Conservation (phyloP, 35 echinoderm and acorn worm genomes). For the Eucidaris tribuloides region DNA sequence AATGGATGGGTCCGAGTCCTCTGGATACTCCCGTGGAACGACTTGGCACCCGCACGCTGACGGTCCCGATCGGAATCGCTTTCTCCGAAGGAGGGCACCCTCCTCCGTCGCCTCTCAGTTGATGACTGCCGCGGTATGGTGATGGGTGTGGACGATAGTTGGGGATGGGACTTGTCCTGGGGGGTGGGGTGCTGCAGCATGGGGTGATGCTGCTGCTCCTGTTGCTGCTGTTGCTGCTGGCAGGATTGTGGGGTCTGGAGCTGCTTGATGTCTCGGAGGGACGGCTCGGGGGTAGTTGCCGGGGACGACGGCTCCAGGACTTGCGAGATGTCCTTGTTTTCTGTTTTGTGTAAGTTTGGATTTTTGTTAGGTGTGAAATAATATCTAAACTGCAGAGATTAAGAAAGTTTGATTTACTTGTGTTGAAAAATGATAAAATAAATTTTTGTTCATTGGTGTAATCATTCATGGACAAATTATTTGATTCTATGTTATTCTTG, state of each 20-base stretch:
- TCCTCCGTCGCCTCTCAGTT: not conserved
- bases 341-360: no score
- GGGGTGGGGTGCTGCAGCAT: not conserved
- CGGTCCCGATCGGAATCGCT: no score
- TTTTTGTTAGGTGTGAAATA: no score
- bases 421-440: no score
- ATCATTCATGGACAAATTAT: no score
- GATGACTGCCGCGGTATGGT: not conserved
- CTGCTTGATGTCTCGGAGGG: slow-evolving; percentile 13
- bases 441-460: no score
- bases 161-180: not conserved
- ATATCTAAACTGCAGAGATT: no score
- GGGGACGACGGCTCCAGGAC: slow-evolving; percentile 5
- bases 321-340: not conserved
- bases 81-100: no score
- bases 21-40: slow-evolving; percentile 20
- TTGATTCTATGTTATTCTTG: no score
- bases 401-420: no score
- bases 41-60: no score
- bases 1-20: slow-evolving; percentile 11
- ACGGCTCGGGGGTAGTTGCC: slow-evolving; percentile 7
- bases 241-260: not conserved
- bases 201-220: not conserved
- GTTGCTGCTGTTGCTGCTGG: not conserved
- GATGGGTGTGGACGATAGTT: not conserved